Conservation (phyloP, 2,797 vertebrate genomes). For the Scyliorhinus canicula region DNA sequence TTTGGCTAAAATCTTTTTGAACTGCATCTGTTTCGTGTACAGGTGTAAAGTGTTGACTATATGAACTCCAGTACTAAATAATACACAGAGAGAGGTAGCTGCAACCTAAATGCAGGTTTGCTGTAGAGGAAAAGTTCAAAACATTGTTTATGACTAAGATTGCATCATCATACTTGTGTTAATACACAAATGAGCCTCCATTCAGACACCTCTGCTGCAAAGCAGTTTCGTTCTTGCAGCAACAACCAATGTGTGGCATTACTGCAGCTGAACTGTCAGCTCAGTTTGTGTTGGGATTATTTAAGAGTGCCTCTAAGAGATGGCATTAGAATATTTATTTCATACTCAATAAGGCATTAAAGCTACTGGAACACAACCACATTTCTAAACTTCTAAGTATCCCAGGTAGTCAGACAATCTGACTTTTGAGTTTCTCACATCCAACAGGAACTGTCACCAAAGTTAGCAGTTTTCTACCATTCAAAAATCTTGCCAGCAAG, state of each 20-base stretch:
- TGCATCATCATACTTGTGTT: neutral
- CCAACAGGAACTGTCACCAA: neutral
- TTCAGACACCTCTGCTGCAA: neutral
- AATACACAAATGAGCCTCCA: constrained; percentile 15
- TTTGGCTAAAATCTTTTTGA: neutral
- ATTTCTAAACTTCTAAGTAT: neutral
- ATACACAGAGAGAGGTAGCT: neutral
- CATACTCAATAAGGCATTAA: neutral
- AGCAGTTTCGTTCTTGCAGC: neutral
- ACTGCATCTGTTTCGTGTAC: neutral
- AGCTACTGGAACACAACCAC: neutral
- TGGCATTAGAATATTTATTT: neutral
- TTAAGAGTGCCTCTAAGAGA: neutral
- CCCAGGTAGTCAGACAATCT: neutral
- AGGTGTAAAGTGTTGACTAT: neutral
- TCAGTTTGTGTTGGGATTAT: neutral
- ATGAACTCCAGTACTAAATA: neutral
- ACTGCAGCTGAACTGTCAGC: neutral
- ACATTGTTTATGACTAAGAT: neutral
- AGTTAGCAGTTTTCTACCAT: neutral
- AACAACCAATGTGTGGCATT: neutral
- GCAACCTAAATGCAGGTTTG: neutral
- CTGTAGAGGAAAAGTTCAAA: neutral
- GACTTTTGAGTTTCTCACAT: neutral
- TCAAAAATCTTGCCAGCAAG: neutral